A percentile compares a stretch with the other conserved stretches of the same genome.
These are phyloP conservation scores for Propithecus perrieri DNA, from an alignment of 2,797 vertebrate species.

Conservation along the genomic window DNA sequence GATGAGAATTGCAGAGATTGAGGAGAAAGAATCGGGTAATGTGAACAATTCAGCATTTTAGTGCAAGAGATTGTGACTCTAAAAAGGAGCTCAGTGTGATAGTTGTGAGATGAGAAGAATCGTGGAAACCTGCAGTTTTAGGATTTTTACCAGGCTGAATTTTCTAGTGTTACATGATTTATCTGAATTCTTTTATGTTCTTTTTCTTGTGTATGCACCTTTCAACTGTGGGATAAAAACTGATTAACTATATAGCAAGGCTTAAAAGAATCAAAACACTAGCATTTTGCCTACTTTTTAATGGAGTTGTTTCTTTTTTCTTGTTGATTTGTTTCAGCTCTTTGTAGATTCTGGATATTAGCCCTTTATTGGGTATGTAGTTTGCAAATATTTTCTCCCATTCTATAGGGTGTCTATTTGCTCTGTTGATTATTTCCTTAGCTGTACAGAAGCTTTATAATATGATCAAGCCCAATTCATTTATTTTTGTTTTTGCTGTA, in stretches of 20 bases:
- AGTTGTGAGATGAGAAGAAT: not conserved
- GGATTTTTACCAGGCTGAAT: not conserved
- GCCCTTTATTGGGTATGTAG: not conserved
- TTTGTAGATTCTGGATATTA: not conserved
- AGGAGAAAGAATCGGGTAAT: not conserved
- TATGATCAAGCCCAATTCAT: not conserved
- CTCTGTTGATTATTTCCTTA: not conserved
- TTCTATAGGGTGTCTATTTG: not conserved
- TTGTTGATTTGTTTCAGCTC: not conserved
- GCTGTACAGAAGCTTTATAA: not conserved
- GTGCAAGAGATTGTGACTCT: not conserved
- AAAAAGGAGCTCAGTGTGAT: not conserved
- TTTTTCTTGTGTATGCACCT: not conserved
- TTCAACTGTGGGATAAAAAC: not conserved
- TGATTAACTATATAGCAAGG: not conserved
- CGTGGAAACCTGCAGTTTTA: not conserved
- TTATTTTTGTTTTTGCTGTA: not conserved
- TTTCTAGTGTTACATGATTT: not conserved
- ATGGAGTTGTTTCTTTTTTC: not conserved
- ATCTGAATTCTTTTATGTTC: not conserved
- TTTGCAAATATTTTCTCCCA: not conserved
- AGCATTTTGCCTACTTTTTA: not conserved
- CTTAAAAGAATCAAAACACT: not conserved
- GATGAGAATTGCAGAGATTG: not conserved
- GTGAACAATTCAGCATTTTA: not conserved